Conservation (phyloP, 1,140 invertebrate species). For the Pseudomyrmex concolor region DNA sequence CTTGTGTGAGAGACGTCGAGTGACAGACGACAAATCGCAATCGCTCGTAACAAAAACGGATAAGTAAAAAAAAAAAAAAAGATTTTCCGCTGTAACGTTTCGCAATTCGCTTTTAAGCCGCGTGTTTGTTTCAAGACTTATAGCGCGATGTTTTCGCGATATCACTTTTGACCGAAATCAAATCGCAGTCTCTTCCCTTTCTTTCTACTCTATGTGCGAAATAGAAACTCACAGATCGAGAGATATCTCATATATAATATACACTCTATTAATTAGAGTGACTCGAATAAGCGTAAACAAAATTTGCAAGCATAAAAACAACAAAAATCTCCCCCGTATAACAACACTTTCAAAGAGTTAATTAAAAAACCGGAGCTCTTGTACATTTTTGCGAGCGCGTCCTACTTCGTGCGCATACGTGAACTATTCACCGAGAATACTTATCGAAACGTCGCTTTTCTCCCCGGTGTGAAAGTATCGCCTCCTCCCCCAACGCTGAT, state of each 20-base stretch:
- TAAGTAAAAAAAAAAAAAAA: neutral
- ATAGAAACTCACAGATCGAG: too few relatives aligned
- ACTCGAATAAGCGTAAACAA: too few relatives aligned
- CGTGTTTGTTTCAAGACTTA: too few relatives aligned
- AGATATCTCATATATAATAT: too few relatives aligned
- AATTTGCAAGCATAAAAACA: neutral
- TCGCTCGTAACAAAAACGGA: neutral
- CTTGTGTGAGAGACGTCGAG: slow-evolving; percentile 13
- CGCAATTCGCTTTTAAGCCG: neutral
- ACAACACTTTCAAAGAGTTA: slow-evolving; percentile 70
- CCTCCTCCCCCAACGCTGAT: neutral
- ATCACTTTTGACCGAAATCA: too few relatives aligned
- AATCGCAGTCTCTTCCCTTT: too few relatives aligned
- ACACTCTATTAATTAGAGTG: too few relatives aligned
- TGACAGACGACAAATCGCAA: slow-evolving; percentile 8
- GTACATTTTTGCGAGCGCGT: slow-evolving; percentile 50
- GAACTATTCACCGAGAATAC: slow-evolving; percentile 81
- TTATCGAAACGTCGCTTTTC: slow-evolving; percentile 81
- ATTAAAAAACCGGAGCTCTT: slow-evolving; percentile 65
- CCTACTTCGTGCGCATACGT: slow-evolving; percentile 77
- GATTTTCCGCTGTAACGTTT: neutral
- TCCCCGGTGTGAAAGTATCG: slow-evolving; percentile 79
- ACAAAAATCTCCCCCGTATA: neutral
- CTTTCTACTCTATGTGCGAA: too few relatives aligned
- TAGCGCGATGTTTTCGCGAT: too few relatives aligned